Base-by-base conservation (phyloP, 2,888 invertebrate genomes). In the Exocentrus adspersus region DNA sequence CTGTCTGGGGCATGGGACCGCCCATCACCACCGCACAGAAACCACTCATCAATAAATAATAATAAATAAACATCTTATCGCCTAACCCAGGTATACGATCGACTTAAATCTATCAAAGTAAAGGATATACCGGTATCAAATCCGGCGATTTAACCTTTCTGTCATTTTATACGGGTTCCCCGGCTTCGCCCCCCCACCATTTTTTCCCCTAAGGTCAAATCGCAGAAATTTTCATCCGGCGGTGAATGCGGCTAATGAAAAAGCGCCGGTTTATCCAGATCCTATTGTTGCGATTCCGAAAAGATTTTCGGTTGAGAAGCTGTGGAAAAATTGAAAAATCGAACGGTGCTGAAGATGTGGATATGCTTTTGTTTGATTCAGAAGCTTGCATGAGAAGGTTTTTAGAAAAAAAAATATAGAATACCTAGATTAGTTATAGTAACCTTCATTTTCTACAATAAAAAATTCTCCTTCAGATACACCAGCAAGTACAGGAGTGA, bases 141-240 rank as follows among this genome's bases (percentile, higher is more conserved):
- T 60, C 37, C 30, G 24, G 21, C 30, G 32, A 41, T 28, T 28
- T 45, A 60, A 53, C 60, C 45, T 60, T 45, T 54, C 19, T 17
- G 37, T 51, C 37, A 60, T 54, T 54, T 53, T 53, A 57, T 57
- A 57, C 32, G 46, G n/a, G 32, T 30, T 20, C 30, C 20, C 46
- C 46, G 46, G 12, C 30, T 28, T 12, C 17, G 56, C 28, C 2
- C 56, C 45, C 19, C 57, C 46, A 45, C 57, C 57, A 57, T 46
- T 57, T 32, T 57, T 57, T 57, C 46, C 46, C 37, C 30, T 57
- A 57, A 57, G 57, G 57, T 57, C 57, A 57, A 42, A 28, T 30
- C 30, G 30, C n/a, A 37, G 37, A 37, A 46, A 57, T 57, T 57
- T 57, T 46, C 28, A 10, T 24, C 43, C 24, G 16, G 17, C 54